These are phyloP conservation scores for Cyprinodon diabolis DNA, from an alignment of 2,797 vertebrate genomes.

Conservation along the genomic window DNA sequence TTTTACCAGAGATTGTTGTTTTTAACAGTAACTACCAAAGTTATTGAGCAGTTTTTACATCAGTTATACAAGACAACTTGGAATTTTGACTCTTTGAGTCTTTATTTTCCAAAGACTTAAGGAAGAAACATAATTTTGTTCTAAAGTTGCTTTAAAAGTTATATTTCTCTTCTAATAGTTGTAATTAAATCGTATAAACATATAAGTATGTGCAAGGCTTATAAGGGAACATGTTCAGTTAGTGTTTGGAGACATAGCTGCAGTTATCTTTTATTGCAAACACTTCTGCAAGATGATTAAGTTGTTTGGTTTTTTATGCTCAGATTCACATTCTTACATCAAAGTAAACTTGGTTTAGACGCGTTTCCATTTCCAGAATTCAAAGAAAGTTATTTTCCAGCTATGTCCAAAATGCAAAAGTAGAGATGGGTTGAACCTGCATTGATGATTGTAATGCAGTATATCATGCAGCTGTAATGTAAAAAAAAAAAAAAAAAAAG, in stretches of 20 bases:
- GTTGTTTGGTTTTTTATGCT: no score
- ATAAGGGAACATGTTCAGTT: not conserved
- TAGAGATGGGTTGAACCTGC: not conserved
- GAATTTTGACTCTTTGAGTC: not conserved
- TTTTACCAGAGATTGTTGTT: not conserved
- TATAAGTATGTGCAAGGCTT: not conserved
- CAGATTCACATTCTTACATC: no score
- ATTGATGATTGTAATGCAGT: not conserved
- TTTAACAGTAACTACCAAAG: not conserved
- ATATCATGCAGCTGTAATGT: not conserved
- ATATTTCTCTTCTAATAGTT: not conserved
- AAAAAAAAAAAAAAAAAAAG: not conserved
- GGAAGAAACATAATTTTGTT: not conserved
- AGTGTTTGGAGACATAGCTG: not conserved
- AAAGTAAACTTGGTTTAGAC: no score
- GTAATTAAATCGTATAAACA: not conserved
- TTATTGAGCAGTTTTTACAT: not conserved
- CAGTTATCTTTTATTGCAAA: not conserved
- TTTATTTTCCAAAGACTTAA: not conserved
- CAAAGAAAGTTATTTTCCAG: no score
- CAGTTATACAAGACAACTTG: not conserved
- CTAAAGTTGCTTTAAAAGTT: not conserved
- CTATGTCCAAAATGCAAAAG: not conserved
- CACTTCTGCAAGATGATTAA: no score
- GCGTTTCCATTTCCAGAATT: no score